phyloP scores from a whole-genome alignment of 2,113 vertebrate species.

The Colius striatus region DNA sequence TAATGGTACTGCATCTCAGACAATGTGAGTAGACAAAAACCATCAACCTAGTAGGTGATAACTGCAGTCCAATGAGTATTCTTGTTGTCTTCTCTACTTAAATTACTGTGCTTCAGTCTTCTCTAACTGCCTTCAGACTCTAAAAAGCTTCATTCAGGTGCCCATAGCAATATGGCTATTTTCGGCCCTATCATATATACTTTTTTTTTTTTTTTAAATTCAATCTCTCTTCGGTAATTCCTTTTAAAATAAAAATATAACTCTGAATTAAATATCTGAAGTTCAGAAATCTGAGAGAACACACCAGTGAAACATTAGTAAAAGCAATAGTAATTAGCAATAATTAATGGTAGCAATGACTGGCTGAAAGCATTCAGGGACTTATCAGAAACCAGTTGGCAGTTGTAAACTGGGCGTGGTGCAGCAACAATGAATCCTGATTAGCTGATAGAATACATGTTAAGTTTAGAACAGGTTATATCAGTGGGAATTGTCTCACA shows the following conservation, averaged over 20 bases:
- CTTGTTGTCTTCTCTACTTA: background rate
- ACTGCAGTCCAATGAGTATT: background rate
- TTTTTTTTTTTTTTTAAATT: background rate
- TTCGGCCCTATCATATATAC: background rate
- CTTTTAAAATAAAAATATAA: background rate
- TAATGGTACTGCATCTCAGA: background rate
- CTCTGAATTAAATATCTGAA: background rate
- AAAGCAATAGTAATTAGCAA: background rate
- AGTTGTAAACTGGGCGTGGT: background rate
- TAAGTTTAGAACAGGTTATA: background rate
- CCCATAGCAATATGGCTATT: background rate
- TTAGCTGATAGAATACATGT: background rate
- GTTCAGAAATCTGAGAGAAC: background rate
- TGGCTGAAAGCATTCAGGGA: background rate
- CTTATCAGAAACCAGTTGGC: background rate
- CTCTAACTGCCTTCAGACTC: background rate
- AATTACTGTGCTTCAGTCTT: background rate
- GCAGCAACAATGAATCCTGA: background rate
- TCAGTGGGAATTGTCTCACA: background rate
- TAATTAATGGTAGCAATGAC: background rate
- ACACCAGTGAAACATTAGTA: background rate
- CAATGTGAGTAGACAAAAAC: background rate
- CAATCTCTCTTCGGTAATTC: background rate
- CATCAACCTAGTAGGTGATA: background rate
- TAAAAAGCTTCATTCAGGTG: background rate